phyloP scores from a whole-genome alignment of 2,888 invertebrate species.

The Dolichomitus sp. region DNA sequence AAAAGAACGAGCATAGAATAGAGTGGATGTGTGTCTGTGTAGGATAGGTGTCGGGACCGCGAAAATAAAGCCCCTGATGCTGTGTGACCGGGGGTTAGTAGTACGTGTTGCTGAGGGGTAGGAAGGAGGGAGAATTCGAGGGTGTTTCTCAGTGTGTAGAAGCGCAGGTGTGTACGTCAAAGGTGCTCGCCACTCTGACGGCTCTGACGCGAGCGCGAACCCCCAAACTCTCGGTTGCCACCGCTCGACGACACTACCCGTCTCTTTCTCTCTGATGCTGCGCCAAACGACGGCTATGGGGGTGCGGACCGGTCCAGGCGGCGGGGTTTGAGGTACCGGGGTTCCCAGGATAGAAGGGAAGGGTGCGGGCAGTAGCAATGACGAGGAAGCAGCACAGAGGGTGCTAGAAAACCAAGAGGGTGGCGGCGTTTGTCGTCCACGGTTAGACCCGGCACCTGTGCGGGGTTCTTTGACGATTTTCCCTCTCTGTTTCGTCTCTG shows the following conservation, averaged over 20 bases:
- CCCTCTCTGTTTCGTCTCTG: constrained; percentile 59
- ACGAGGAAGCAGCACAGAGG: constrained; percentile 38
- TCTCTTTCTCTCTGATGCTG: constrained; percentile 2
- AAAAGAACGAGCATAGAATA: constrained; percentile 71
- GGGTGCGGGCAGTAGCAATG: constrained; percentile 33
- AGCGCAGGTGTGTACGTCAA: constrained; percentile 66
- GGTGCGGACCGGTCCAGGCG: constrained; percentile 37
- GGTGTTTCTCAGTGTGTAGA: constrained; percentile 63
- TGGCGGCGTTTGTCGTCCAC: constrained; percentile 64
- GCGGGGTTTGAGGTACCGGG: constrained; percentile 36
- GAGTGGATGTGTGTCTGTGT: constrained; percentile 29
- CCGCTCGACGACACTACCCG: constrained; percentile 25
- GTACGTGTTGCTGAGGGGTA: constrained; percentile 45
- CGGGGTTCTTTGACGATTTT: constrained; percentile 71
- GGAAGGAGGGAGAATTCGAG: constrained; percentile 53
- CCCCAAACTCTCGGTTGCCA: constrained; percentile 58
- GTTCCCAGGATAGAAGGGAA: constrained; percentile 33
- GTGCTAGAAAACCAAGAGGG: constrained; percentile 41
- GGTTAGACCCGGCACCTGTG: constrained; percentile 68
- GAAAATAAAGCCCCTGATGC: constrained; percentile 68
- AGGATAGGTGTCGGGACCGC: constrained; percentile 66
- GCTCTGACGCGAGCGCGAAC: constrained; percentile 46
- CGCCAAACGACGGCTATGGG: constrained; percentile 15
- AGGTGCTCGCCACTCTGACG: constrained; percentile 57
- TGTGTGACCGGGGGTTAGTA: constrained; percentile 35